These are phyloP conservation scores for Drosophila kambysellisi DNA, from an alignment of 2,888 invertebrate species.

Conservation along the genomic window DNA sequence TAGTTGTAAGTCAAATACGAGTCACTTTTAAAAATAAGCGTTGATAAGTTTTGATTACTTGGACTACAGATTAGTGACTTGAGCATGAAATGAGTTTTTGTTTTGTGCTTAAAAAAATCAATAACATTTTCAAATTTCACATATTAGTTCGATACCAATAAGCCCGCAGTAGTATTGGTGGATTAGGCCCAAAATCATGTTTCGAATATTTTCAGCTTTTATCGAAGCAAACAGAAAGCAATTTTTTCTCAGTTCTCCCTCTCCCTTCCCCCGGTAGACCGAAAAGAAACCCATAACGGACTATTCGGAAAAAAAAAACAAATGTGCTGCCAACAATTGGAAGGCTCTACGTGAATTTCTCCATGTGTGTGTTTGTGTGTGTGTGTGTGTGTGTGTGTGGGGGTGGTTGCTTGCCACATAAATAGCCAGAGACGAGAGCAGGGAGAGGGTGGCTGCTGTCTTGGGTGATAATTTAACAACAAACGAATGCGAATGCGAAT, in stretches of 20 bases:
- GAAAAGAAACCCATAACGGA: conserved; percentile 38
- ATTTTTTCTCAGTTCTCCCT: conserved; percentile 23
- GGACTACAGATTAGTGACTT: not conserved
- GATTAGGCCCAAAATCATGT: not conserved
- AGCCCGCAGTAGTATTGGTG: not conserved
- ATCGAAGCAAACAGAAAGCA: conserved; percentile 16
- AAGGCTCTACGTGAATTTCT: conserved; percentile 19
- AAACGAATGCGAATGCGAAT: conserved; percentile 68
- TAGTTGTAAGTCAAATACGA: conserved; percentile 6
- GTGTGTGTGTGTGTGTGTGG: conserved; percentile 15
- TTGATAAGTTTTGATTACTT: conserved; percentile 40
- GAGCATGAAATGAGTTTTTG: not conserved
- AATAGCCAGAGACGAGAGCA: conserved; percentile 46
- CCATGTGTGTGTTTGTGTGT: conserved; percentile 10
- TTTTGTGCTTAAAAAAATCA: not conserved
- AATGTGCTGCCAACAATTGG: conserved; percentile 55
- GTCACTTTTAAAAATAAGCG: conserved; percentile 22
- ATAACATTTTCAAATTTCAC: not conserved
- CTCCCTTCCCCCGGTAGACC: conserved; percentile 6
- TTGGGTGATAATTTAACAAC: conserved; percentile 79
- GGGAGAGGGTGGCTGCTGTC: conserved; percentile 49
- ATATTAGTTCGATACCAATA: not conserved
- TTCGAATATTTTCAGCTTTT: not conserved
- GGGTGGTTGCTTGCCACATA: conserved; percentile 53
- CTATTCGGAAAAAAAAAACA: conserved; percentile 35